Conservation (phyloP, 2,888 invertebrate genomes). For the Neuroscelio doddi region DNA sequence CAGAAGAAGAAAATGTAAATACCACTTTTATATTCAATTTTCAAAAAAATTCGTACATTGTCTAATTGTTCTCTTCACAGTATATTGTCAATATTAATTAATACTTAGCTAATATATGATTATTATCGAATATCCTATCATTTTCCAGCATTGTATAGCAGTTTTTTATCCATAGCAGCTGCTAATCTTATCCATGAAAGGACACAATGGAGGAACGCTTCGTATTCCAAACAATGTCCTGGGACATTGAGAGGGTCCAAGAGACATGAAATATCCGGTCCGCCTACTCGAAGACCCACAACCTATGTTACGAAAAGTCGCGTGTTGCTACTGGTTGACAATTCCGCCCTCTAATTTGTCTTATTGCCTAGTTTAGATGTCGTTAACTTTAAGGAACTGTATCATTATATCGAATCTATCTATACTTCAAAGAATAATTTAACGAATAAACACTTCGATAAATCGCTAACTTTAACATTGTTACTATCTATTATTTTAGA, state of each 20-base stretch:
- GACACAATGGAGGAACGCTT: conserved; percentile 59
- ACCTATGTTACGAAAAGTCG: conserved; percentile 25
- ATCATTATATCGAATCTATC: neutral
- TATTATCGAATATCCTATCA: conserved; percentile 54
- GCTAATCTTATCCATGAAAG: conserved; percentile 51
- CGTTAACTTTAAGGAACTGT: neutral
- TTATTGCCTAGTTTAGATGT: conserved; percentile 16
- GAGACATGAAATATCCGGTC: conserved; percentile 18
- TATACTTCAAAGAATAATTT: no score
- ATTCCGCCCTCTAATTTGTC: conserved; percentile 22
- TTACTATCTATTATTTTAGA: no score
- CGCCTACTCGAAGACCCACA: conserved; percentile 35
- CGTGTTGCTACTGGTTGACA: conserved; percentile 16
- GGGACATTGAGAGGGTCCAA: conserved; percentile 30
- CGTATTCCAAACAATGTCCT: conserved; percentile 55
- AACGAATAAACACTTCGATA: no score
- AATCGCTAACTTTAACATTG: no score
- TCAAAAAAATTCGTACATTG: neutral
- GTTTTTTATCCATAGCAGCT: conserved; percentile 65
- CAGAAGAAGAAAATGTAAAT: conserved; percentile 29
- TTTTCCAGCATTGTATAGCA: conserved; percentile 57
- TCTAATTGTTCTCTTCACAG: no score
- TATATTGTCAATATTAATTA: conserved; percentile 47
- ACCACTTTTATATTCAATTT: conserved; percentile 18
- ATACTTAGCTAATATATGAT: conserved; percentile 39